Percentiles rank a stretch among this genome's conserved stretches.
phyloP scores from a whole-genome alignment of 2,797 vertebrate genomes.

The Myotis planiceps region DNA sequence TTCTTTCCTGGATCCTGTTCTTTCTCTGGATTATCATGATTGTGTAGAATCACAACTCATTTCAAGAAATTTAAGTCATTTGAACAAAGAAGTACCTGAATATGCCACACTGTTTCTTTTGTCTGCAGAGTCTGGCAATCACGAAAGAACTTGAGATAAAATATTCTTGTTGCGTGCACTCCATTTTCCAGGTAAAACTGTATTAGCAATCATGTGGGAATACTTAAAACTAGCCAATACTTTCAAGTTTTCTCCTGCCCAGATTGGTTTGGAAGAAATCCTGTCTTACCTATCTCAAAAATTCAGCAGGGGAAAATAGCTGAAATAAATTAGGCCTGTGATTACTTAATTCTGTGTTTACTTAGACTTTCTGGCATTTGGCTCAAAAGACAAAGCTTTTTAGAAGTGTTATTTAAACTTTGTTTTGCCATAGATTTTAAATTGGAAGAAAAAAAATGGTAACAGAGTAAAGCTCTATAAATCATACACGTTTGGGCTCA shows the following conservation, averaged over 20 bases:
- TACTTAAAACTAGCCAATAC: neutral
- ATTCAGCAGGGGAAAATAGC: slow-evolving; percentile 64
- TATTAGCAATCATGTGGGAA: slow-evolving; percentile 51
- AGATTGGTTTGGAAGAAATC: slow-evolving; percentile 55
- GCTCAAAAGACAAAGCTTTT: slow-evolving; percentile 54
- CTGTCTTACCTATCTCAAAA: slow-evolving; percentile 65
- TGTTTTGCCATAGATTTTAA: slow-evolving; percentile 20
- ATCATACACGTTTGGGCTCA: neutral
- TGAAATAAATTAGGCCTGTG: slow-evolving; percentile 41
- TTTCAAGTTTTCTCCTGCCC: slow-evolving; percentile 63
- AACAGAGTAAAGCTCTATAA: neutral
- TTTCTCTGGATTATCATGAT: slow-evolving; percentile 12
- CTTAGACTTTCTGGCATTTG: slow-evolving; percentile 39
- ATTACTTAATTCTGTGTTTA: slow-evolving; percentile 59
- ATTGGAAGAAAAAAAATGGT: neutral
- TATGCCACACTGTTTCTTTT: neutral
- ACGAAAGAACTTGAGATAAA: slow-evolving; percentile 43
- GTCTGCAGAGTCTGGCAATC: neutral
- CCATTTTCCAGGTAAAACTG: slow-evolving; percentile 59
- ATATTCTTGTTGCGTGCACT: neutral
- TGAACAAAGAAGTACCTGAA: slow-evolving; percentile 11
- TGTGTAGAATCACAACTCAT: neutral
- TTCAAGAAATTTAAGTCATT: neutral
- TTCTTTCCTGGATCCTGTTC: neutral
- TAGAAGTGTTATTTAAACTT: neutral